phyloP scores from a whole-genome alignment of 2,113 vertebrate species.

The Lepidothrix coronata region DNA sequence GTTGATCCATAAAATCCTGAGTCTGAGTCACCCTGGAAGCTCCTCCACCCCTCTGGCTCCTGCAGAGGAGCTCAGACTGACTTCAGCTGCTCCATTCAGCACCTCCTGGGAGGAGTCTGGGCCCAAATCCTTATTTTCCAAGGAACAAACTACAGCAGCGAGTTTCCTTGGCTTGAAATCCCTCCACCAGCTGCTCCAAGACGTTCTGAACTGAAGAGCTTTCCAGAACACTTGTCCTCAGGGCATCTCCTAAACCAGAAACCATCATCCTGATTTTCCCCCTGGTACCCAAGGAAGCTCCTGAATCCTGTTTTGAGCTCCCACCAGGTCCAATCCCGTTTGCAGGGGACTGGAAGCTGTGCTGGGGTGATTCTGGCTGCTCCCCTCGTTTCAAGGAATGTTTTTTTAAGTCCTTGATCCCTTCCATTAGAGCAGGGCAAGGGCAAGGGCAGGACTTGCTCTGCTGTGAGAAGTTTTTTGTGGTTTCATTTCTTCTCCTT shows the following conservation, averaged over 20 bases:
- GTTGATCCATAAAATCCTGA: rapidly evolving
- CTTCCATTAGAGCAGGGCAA: not conserved
- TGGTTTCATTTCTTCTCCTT: not conserved
- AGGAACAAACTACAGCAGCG: not conserved
- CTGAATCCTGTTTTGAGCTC: not conserved
- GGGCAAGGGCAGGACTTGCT: not conserved
- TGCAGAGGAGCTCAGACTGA: not conserved
- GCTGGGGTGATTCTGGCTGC: not conserved
- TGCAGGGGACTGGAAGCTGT: not conserved
- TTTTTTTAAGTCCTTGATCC: not conserved
- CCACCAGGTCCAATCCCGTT: not conserved
- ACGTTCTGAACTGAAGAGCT: not conserved
- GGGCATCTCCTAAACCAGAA: not conserved
- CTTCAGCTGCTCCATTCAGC: not conserved
- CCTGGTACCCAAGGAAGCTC: not conserved
- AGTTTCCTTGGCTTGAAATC: constrained; percentile 8
- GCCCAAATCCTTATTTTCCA: not conserved
- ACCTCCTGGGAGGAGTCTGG: not conserved
- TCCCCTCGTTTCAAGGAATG: not conserved
- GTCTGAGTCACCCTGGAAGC: not conserved
- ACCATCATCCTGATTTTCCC: not conserved
- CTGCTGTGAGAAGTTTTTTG: not conserved
- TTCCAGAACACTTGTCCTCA: not conserved
- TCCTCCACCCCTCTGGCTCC: not conserved
- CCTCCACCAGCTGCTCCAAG: not conserved